A percentile compares a stretch with the other conserved stretches of the same genome.
Evolutionary conservation across 2,888 invertebrate species (phyloP).

Genomic region (Andrena marginata): DNA sequence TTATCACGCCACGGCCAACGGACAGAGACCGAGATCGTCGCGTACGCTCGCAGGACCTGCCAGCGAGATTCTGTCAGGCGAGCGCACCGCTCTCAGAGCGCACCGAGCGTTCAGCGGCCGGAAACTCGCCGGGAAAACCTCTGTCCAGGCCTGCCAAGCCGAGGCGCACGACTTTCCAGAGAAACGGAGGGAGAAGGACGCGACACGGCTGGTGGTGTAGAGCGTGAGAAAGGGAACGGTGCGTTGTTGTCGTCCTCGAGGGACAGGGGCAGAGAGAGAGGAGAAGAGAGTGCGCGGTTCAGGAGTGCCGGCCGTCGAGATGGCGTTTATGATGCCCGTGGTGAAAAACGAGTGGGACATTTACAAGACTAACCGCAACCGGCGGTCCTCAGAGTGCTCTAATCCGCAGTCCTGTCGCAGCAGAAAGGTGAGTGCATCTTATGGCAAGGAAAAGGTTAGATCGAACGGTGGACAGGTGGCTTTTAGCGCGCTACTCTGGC

Average conservation of each 20-base stretch:
- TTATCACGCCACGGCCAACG: too few species aligned
- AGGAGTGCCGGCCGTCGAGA: constrained; percentile 81
- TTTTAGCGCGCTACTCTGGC: neutral
- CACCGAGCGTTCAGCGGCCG: neutral
- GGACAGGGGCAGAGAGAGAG: constrained; percentile 34
- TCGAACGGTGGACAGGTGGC: neutral
- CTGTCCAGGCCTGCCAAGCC: neutral
- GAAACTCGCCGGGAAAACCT: neutral
- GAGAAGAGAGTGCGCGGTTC: constrained; percentile 50
- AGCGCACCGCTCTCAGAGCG: neutral
- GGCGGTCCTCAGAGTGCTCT: constrained; percentile 92
- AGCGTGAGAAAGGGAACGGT: constrained; percentile 28
- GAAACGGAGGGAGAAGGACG: constrained; percentile 39
- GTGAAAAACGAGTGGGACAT: constrained; percentile 97
- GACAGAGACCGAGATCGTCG: too few species aligned
- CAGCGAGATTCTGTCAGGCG: too few species aligned
- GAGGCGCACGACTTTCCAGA: constrained; percentile 62
- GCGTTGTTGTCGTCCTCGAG: neutral
- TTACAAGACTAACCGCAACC: constrained; percentile 93
- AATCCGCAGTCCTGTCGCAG: constrained; percentile 88
- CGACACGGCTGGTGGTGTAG: neutral
- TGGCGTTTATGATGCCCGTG: constrained; percentile 98
- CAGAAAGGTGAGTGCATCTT: constrained; percentile 86
- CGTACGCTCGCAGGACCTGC: too few species aligned
- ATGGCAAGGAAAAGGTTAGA: neutral